Conservation (phyloP, 2,797 vertebrate genomes). For the Apogon hyalosoma region DNA sequence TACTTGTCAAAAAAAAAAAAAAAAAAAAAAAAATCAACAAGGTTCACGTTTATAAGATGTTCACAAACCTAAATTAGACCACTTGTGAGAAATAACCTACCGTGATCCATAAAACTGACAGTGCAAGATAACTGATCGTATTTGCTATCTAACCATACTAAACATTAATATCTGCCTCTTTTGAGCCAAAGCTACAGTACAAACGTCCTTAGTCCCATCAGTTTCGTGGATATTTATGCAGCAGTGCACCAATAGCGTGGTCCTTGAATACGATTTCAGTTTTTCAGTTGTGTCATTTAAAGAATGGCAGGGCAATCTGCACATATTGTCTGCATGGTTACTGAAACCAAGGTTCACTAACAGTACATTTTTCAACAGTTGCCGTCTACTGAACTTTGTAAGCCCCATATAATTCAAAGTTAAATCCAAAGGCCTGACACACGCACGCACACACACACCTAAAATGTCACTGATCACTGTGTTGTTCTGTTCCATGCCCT, state of each 20-base stretch:
- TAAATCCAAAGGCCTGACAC: conserved; percentile 28
- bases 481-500: conserved; percentile 24
- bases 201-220: conserved; percentile 30
- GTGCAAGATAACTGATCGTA: conserved; percentile 17
- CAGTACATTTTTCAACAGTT: conserved; percentile 30
- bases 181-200: conserved; percentile 36
- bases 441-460: background rate
- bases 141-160: conserved; percentile 36
- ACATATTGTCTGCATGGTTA: conserved; percentile 4
- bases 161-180: conserved; percentile 40
- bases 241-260: conserved; percentile 32
- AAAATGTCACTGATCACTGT: background rate
- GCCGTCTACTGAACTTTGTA: conserved; percentile 22
- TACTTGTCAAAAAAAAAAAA: background rate
- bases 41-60: conserved; percentile 20
- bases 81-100: conserved; percentile 24
- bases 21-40: conserved; percentile 20
- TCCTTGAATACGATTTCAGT: conserved; percentile 9
- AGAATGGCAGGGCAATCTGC: conserved; percentile 33
- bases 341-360: conserved; percentile 15
- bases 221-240: conserved; percentile 58
- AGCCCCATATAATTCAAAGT: conserved; percentile 16
- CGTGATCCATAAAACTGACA: conserved; percentile 19
- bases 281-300: conserved; percentile 22
- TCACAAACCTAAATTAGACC: conserved; percentile 31